These are phyloP conservation scores for Gastrophysa polygoni DNA, from an alignment of 2,888 invertebrate genomes.

Conservation along the genomic window DNA sequence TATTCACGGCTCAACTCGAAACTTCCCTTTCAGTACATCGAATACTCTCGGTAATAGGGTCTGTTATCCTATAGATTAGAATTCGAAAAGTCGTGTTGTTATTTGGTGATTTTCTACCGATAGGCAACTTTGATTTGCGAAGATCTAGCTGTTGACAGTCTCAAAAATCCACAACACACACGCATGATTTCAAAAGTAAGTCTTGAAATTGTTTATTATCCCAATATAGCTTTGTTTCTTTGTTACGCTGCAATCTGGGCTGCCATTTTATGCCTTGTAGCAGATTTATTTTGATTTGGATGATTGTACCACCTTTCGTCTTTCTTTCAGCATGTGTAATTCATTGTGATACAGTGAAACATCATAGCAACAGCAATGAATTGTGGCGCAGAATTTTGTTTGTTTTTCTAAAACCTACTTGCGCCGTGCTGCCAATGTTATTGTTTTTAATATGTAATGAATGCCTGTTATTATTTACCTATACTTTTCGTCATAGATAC, in stretches of 20 bases:
- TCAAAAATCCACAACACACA: conserved; percentile 37
- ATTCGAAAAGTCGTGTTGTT: conserved; percentile 47
- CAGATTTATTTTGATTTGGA: conserved; percentile 20
- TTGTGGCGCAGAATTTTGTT: neutral
- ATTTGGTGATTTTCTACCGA: conserved; percentile 42
- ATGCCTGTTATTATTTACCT: too few species aligned
- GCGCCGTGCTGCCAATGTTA: neutral
- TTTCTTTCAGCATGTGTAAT: too few species aligned
- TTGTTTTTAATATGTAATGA: neutral
- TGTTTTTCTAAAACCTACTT: neutral
- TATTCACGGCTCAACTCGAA: conserved; percentile 31
- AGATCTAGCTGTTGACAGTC: conserved; percentile 41
- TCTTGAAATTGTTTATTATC: conserved; percentile 34
- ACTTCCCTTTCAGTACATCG: conserved; percentile 32
- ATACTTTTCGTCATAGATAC: too few species aligned
- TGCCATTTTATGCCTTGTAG: conserved; percentile 49
- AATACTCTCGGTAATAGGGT: conserved; percentile 26
- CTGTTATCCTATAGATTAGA: conserved; percentile 41
- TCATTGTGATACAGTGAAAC: neutral
- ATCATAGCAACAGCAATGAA: neutral
- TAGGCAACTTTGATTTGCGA: conserved; percentile 47
- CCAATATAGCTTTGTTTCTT: conserved; percentile 41
- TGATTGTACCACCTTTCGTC: neutral
- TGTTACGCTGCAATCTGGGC: conserved; percentile 46
- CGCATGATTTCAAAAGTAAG: conserved; percentile 51